Evolutionary conservation across 2,888 invertebrate species (phyloP), one percentile per base, ranked within the genome.

Genomic region (Elaeidobius kamerunicus): DNA sequence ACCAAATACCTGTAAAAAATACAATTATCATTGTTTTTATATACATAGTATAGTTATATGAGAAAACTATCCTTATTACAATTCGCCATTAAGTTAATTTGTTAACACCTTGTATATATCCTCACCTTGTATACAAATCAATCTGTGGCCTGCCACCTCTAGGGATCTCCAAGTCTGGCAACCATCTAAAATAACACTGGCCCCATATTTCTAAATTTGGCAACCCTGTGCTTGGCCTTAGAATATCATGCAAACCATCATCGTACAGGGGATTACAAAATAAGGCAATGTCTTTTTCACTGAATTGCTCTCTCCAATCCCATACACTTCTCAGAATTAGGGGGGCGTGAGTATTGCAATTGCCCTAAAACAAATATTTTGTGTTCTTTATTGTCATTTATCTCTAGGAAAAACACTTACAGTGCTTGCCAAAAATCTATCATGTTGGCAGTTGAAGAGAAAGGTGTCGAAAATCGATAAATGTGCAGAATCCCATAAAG

Each of bases 381-480:
- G 23, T 18, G 18, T 27, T 5, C 6, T n/a, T 11, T n/a, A 34
- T 34, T 5, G 14, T 34, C 11, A 11, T 34, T 5, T 5, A 34
- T 14, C 17, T n/a, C 16, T 2, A 30, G 17, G 11, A 17, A 23
- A 5, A 41, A 41, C 17, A 48, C 69, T 73, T 67, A 85, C 85
- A 73, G 76, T 78, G 59, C 78, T 78, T 12, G 90, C 90, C 30
- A 82, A 73, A 17, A 80, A 75, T 3, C 91, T 76, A 63, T 91
- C 91, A 60, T 85, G 79, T 60, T 88, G 87, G 62, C 85, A 87
- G 73, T 94, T 91, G 69, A 95, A 95, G 53, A 95, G 80, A 76
- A 96, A 96, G 28, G 94, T 94, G 64, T 93, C 92, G 67, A 94
- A 94, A 44, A 95, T 78, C 9, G 94, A 91, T 61, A 92, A 79